Evolutionary conservation across 2,888 invertebrate species (phyloP).

Genomic region (Drosophila robusta): DNA sequence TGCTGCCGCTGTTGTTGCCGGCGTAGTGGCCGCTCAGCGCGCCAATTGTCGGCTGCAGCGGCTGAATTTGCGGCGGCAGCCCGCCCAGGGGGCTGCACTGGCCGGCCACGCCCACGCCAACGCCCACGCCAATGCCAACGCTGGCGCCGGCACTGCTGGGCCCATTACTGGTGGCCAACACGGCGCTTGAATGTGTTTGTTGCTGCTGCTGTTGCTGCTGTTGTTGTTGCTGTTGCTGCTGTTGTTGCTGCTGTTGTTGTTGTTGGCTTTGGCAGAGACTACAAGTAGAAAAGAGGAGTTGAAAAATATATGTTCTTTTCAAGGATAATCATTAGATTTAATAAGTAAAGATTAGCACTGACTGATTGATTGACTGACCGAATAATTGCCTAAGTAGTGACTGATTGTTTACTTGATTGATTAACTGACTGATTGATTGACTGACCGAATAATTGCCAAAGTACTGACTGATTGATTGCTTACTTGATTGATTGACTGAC

Average conservation of each 20-base stretch:
- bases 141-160: conserved; percentile 83
- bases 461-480: not conserved
- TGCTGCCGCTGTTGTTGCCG: conserved; percentile 26
- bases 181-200: conserved; percentile 83
- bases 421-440: not conserved
- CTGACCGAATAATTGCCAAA: too few relatives aligned
- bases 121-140: conserved; percentile 80
- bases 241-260: conserved; percentile 72
- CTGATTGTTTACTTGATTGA: too few relatives aligned
- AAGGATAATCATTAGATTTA: too few relatives aligned
- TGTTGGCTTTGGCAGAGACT: conserved; percentile 77
- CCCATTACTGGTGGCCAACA: conserved; percentile 77
- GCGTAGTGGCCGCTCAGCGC: conserved; percentile 71
- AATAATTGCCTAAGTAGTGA: too few relatives aligned
- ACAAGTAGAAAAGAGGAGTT: conserved; percentile 12
- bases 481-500: not conserved
- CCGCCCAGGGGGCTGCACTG: conserved; percentile 82
- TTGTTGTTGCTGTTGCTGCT: conserved; percentile 57
- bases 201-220: conserved; percentile 64
- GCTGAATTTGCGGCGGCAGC: conserved; percentile 82
- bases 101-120: conserved; percentile 82
- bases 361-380: too few relatives aligned
- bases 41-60: conserved; percentile 81
- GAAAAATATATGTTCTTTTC: too few relatives aligned
- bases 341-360: too few relatives aligned